Percentiles rank a stretch among this genome's conserved stretches.
phyloP scores from a whole-genome alignment of 2,888 invertebrate species.

The Tachina grossa region DNA sequence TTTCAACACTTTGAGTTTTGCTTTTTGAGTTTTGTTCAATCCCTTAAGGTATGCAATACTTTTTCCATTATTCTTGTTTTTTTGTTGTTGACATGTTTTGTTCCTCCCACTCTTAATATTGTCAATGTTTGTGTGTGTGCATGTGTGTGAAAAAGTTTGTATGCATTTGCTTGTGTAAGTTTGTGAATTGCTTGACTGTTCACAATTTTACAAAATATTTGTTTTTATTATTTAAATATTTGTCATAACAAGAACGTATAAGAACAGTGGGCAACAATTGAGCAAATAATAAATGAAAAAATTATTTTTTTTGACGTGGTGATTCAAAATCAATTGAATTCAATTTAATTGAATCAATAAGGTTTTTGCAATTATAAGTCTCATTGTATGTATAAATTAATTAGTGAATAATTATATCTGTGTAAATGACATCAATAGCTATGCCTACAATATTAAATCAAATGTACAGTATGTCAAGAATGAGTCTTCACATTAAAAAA shows the following conservation, averaged over 20 bases:
- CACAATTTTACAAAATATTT: slow-evolving; percentile 40
- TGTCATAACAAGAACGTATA: neutral
- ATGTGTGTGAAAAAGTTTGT: neutral
- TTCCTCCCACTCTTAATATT: neutral
- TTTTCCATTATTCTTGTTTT: slow-evolving; percentile 7
- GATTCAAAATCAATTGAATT: too few species aligned
- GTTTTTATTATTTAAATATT: slow-evolving; percentile 20
- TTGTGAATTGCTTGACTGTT: neutral
- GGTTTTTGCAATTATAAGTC: too few species aligned
- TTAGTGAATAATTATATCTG: too few species aligned
- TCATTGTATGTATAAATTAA: too few species aligned
- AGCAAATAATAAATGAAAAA: too few species aligned
- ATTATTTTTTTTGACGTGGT: too few species aligned
- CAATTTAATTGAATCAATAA: too few species aligned
- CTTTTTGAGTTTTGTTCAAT: slow-evolving; percentile 11
- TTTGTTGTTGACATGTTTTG: neutral
- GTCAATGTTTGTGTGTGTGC: neutral
- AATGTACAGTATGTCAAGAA: too few species aligned
- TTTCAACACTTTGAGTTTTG: slow-evolving; percentile 60
- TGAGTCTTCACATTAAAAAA: too few species aligned
- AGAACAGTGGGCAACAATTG: neutral
- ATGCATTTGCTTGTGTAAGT: neutral
- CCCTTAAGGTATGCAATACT: slow-evolving; percentile 33
- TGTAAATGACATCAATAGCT: too few species aligned
- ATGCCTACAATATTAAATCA: too few species aligned